Percentiles rank a stretch among this genome's conserved stretches.
Evolutionary conservation across 2,797 vertebrate species (phyloP).

Genomic region (Spheniscus humboldti): DNA sequence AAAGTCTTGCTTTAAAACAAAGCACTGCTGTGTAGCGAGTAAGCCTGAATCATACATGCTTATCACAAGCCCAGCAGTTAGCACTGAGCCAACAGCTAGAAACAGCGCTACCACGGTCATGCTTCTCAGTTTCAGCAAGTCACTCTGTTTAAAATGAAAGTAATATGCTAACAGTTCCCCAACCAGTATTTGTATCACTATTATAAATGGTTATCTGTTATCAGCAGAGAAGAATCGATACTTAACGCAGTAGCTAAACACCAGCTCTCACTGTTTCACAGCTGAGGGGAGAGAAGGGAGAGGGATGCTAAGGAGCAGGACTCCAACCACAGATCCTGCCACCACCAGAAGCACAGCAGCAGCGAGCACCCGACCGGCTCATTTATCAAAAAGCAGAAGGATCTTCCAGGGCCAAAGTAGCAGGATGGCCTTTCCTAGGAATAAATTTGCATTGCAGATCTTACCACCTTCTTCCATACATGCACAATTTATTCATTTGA

Average conservation of each 20-base stretch:
- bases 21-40: neutral
- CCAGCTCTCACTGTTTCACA: rapidly evolving
- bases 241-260: neutral
- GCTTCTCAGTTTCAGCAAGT: neutral
- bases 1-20: neutral
- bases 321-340: rapidly evolving
- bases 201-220: neutral
- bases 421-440: neutral
- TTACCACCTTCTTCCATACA: neutral
- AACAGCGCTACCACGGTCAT: rapidly evolving
- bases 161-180: neutral
- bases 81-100: neutral
- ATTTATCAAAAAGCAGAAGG: neutral
- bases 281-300: neutral
- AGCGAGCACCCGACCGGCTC: rapidly evolving
- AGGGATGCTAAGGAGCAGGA: neutral
- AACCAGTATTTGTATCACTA: neutral
- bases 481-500: neutral
- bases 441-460: neutral
- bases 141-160: neutral
- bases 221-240: neutral
- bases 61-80: neutral
- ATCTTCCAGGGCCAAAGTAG: neutral
- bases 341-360: neutral
- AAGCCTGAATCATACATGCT: neutral